phyloP scores from a whole-genome alignment of 2,113 vertebrate genomes.

The Malurus elegans region DNA sequence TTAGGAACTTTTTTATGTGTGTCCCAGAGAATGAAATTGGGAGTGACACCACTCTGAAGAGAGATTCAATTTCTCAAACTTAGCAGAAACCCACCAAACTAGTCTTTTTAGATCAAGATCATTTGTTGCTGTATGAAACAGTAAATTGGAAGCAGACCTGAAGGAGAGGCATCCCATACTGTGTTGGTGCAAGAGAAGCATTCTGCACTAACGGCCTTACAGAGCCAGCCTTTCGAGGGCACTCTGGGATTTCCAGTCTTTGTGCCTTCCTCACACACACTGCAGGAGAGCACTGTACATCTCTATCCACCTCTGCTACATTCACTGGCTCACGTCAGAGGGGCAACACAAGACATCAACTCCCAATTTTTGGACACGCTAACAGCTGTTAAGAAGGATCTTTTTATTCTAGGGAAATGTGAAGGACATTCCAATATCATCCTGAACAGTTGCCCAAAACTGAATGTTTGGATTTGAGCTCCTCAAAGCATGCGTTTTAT shows the following conservation, averaged over 20 bases:
- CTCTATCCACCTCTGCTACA: neutral
- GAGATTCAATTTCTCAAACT: neutral
- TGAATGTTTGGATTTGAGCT: neutral
- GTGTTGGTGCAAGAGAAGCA: neutral
- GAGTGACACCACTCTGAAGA: neutral
- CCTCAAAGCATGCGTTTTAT: neutral
- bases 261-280: neutral
- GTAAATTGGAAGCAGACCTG: neutral
- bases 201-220: neutral
- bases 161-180: neutral
- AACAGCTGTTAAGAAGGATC: neutral
- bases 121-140: neutral
- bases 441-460: neutral
- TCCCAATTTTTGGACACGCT: neutral
- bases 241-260: neutral
- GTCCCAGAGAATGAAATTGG: neutral
- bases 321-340: neutral
- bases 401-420: neutral
- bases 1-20: neutral
- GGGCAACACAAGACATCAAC: neutral
- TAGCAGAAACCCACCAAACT: neutral
- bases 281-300: neutral
- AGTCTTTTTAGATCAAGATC: neutral
- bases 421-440: fast-evolving
- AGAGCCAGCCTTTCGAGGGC: neutral